Evolutionary conservation across 2,797 vertebrate species (phyloP), one percentile per base, ranked within the genome.

Genomic region (Clarias pachynema): DNA sequence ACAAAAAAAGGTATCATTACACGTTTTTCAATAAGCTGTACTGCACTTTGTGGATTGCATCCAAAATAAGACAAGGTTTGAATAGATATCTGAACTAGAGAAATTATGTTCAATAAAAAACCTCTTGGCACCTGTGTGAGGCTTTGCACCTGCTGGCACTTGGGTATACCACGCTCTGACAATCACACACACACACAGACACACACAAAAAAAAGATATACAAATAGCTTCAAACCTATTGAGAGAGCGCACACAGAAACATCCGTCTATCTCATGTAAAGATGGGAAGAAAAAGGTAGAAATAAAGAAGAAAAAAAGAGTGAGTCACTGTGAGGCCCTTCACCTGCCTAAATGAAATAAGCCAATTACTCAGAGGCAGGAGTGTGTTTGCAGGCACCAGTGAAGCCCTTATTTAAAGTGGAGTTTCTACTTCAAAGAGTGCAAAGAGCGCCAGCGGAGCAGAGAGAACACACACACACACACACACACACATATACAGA

Each of bases 281-380:
- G 56, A 20, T 14, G 26, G 22, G 37, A 24, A 59, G 57, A 29
- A 79, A 78, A 59, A 40, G 62, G 53, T n/a, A 31, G 24, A 80
- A 65, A 77, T 53, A 63, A 49, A 75, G 53, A 77, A 57, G 7
- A 26, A 79, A 22, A 34, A 68, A 31, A 29, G 56, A 81, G 82
- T n/a, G 72, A 79, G 86, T 53, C 69, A 82, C 63, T 77, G 2
- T 24, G 62, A 77, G 80, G 65, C 87, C 60, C 70, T 93, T 94
- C 94, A 97, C 93, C 94, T 96, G 94, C 94, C 91, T 92, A 92
- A 95, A 95, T 91, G 88, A 95, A 96, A 95, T 93, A 92, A 91
- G 92, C 91, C 92, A 96, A 93, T 95, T 96, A 96, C 90, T 88
- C 85, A 92, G 89, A 93, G 92, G 94, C 86, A 89, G 82, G 85